These are phyloP conservation scores for Megatriorchis doriae DNA, from an alignment of 2,113 vertebrate genomes.

Conservation along the genomic window DNA sequence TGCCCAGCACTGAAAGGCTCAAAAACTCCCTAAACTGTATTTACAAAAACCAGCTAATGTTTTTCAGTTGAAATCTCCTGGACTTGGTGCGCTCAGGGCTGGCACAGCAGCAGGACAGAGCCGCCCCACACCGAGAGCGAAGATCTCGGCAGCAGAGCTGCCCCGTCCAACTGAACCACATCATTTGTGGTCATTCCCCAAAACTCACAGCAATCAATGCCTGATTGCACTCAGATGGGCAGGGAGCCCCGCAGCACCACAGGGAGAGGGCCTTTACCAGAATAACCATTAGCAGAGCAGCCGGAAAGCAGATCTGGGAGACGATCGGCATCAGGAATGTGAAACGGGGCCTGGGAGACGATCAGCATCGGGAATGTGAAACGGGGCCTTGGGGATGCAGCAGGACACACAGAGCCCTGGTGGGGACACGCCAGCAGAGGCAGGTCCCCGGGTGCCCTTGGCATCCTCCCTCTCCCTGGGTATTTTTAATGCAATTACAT, in stretches of 20 bases:
- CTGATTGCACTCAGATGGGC: fast-evolving
- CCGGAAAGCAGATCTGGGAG: conserved; percentile 16
- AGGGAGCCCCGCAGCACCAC: fast-evolving
- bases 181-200: neutral
- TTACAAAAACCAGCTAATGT: neutral
- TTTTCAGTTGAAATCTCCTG: neutral
- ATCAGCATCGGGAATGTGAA: neutral
- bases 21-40: neutral
- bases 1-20: neutral
- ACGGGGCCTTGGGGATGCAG: neutral
- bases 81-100: fast-evolving
- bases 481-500: conserved; percentile 55
- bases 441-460: conserved; percentile 14
- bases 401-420: neutral
- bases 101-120: neutral
- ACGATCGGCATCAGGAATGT: neutral
- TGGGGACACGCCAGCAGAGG: neutral
- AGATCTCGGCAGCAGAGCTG: neutral
- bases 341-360: neutral
- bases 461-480: neutral
- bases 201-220: fast-evolving
- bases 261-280: neutral
- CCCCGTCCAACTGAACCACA: fast-evolving
- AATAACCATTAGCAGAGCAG: conserved; percentile 8
- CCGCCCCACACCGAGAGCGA: fast-evolving